Conservation (phyloP, 2,888 invertebrate species). For the Pristionchus japonicus region DNA sequence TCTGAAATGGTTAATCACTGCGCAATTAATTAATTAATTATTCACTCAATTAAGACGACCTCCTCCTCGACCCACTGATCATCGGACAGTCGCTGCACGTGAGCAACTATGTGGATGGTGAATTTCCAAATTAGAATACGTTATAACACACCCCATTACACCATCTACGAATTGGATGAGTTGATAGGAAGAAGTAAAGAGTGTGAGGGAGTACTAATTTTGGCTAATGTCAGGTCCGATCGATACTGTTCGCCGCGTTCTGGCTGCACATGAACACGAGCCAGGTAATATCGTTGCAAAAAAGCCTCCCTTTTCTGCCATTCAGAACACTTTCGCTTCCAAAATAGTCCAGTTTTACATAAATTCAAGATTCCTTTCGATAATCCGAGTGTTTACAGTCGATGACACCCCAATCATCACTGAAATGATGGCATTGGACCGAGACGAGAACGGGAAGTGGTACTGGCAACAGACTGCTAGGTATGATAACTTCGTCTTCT, state of each 20-base stretch:
- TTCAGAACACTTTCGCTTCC: too few species aligned
- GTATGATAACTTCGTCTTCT: too few species aligned
- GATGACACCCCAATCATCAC: slow-evolving; percentile 3
- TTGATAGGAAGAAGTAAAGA: neutral
- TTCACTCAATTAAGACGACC: slow-evolving; percentile 51
- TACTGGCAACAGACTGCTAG: slow-evolving; percentile 47
- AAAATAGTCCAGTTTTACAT: too few species aligned
- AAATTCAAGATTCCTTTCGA: neutral
- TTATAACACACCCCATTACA: too few species aligned
- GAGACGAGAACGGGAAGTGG: neutral
- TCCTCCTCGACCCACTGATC: slow-evolving; percentile 56
- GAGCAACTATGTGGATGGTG: slow-evolving; percentile 59
- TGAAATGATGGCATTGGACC: neutral
- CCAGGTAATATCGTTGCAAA: too few species aligned
- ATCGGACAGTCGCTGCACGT: slow-evolving; percentile 55
- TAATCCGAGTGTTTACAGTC: neutral
- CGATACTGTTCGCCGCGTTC: slow-evolving; percentile 62
- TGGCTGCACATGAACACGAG: slow-evolving; percentile 53
- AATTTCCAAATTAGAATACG: neutral
- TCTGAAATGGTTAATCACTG: too few species aligned
- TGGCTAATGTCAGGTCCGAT: slow-evolving; percentile 60
- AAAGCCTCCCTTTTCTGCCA: too few species aligned
- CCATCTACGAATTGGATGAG: too few species aligned
- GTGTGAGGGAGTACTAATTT: too few species aligned
- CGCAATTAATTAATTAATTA: neutral